Conservation (phyloP, 1,140 invertebrate genomes). For the Listronotus oregonensis region DNA sequence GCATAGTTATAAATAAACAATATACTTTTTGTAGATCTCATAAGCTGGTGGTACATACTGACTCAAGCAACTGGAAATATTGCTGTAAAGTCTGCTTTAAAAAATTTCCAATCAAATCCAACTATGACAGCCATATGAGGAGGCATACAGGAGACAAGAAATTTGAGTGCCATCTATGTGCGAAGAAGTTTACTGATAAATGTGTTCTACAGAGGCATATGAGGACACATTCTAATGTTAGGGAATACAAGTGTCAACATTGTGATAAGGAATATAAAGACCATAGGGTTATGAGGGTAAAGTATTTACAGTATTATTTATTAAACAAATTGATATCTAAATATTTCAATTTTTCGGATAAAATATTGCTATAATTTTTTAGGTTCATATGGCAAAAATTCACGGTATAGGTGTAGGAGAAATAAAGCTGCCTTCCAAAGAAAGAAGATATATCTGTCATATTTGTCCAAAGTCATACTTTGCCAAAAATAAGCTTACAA, state of each 20-base stretch:
- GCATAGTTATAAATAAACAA: too few species aligned
- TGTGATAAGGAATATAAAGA: constrained; percentile 46
- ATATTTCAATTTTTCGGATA: too few species aligned
- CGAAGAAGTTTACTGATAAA: constrained; percentile 66
- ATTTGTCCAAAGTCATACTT: constrained; percentile 61
- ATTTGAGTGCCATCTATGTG: constrained; percentile 74
- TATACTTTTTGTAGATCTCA: constrained; percentile 36
- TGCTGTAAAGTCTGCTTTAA: constrained; percentile 51
- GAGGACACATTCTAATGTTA: constrained; percentile 44
- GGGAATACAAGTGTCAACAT: constrained; percentile 39
- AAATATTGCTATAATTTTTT: too few species aligned
- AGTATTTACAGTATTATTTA: constrained; percentile 19
- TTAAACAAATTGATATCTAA: too few species aligned
- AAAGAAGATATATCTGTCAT: constrained; percentile 44
- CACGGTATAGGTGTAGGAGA: constrained; percentile 40
- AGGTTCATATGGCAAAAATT: constrained; percentile 35
- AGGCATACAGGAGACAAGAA: constrained; percentile 61
- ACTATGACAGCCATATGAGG: constrained; percentile 44
- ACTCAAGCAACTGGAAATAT: constrained; percentile 43
- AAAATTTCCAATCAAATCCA: constrained; percentile 46
- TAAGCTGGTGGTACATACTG: constrained; percentile 44
- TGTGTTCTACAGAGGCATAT: constrained; percentile 47
- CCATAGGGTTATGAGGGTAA: constrained; percentile 42
- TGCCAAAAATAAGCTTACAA: constrained; percentile 63
- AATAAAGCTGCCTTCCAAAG: constrained; percentile 42